phyloP scores from a whole-genome alignment of 2,113 vertebrate species.

The Myiagra hebetior region DNA sequence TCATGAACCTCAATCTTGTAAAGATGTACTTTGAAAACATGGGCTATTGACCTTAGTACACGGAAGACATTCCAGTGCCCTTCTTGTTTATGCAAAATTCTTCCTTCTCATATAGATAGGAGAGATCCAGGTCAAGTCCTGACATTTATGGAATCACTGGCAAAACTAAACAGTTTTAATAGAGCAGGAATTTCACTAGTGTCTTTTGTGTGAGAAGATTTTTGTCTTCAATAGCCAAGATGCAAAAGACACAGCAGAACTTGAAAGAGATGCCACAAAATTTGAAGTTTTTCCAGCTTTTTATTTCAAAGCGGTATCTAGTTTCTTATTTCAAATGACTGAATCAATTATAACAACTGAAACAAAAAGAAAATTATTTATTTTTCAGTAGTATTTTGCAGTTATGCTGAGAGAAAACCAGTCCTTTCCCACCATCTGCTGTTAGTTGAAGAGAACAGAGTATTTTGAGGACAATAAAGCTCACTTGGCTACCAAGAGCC shows the following conservation, averaged over 20 bases:
- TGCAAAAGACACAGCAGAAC: background rate
- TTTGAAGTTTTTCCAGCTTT: background rate
- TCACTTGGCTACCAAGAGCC: background rate
- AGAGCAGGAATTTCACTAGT: background rate
- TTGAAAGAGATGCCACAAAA: background rate
- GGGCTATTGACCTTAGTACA: background rate
- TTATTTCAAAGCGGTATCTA: background rate
- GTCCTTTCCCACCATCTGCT: background rate
- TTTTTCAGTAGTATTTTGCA: background rate
- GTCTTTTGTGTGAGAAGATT: background rate
- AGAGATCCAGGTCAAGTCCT: background rate
- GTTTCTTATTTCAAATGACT: background rate
- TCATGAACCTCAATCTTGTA: background rate
- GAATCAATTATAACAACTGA: background rate
- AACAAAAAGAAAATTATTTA: background rate
- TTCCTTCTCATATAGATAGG: background rate
- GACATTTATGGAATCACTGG: background rate
- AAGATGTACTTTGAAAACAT: background rate
- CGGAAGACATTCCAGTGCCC: background rate
- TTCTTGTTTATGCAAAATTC: background rate
- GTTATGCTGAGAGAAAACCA: background rate
- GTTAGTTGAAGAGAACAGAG: background rate
- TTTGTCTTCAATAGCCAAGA: background rate
- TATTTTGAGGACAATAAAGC: background rate
- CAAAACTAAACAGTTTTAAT: background rate